Evolutionary conservation across 2,888 invertebrate genomes (phyloP).

Genomic region (Andrena bicolor): DNA sequence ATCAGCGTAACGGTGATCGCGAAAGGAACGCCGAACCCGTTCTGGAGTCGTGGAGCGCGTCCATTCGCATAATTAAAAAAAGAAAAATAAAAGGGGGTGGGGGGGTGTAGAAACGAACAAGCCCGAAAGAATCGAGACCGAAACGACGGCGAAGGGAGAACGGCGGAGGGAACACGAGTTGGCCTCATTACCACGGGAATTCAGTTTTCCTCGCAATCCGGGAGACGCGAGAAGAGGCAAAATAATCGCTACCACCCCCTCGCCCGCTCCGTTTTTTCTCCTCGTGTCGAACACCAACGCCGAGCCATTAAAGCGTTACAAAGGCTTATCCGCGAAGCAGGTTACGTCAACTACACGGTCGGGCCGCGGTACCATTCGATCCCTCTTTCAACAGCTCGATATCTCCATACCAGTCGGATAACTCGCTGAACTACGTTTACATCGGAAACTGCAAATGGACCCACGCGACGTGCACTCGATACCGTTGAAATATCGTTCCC

Average conservation of each 20-base stretch:
- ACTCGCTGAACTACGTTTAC: slow-evolving; percentile 52
- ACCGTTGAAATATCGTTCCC: slow-evolving; percentile 41
- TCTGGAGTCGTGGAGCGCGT: slow-evolving; percentile 11
- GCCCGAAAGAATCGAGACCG: slow-evolving; percentile 4
- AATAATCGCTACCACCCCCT: slow-evolving; percentile 15
- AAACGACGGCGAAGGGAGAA: background rate
- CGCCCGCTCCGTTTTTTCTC: background rate
- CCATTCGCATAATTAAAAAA: slow-evolving; percentile 57
- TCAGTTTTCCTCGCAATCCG: slow-evolving; percentile 18
- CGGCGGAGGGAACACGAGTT: background rate
- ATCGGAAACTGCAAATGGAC: slow-evolving; percentile 58
- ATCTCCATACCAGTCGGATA: slow-evolving; percentile 52
- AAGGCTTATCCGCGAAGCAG: slow-evolving; percentile 44
- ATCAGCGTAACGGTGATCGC: slow-evolving; percentile 35
- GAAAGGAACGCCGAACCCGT: slow-evolving; percentile 18
- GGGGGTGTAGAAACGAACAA: background rate
- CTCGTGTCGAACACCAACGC: slow-evolving; percentile 12
- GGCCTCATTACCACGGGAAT: slow-evolving; percentile 26
- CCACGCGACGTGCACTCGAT: slow-evolving; percentile 50
- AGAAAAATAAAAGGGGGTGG: background rate
- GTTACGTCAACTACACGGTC: slow-evolving; percentile 32
- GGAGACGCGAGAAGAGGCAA: slow-evolving; percentile 11
- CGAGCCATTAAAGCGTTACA: slow-evolving; percentile 50
- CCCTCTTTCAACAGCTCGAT: slow-evolving; percentile 46
- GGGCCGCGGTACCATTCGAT: slow-evolving; percentile 41